Evolutionary conservation across 2,113 vertebrate species (phyloP), one percentile per base, ranked within the genome.

Genomic region (Odontesthes bonariensis): DNA sequence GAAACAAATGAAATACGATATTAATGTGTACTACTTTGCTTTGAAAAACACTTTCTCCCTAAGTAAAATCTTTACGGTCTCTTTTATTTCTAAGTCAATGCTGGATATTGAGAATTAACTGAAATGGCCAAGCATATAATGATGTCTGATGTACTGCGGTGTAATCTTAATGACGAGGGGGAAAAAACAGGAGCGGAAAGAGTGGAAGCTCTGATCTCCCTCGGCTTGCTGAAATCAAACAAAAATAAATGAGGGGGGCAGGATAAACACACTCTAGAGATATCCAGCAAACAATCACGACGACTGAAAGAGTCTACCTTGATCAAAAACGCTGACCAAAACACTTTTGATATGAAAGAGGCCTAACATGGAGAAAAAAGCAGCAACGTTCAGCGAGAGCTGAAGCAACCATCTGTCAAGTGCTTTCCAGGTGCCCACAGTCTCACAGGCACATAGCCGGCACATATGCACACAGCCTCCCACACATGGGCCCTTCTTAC

Each of bases 341-440:
- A 85, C 86, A 85, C 77, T 88, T 91, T 86, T 40, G 56, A 81
- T 84, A 79, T 88, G 73, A 90, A 88, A 89, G 82, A 86, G 73
- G 88, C 76, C 89, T 79, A 84, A 88, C 64, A 13, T 65, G 11
- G 78, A 74, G 81, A 66, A 72, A 75, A 85, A 79, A 72, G 75
- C 81, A 77, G 72, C 71, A 69, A 73, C 82, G 68, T 87, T 90
- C 81, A 84, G 85, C 88, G 61, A 0, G 66, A 84, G 86, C 82
- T 56, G 79, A 84, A 88, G 83, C 54, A 84, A 85, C 88, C 90
- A 91, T 89, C 90, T 91, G 90, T 91, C 89, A 86, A 88, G 83
- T 79, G 81, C 79, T 79, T 88, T 88, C 90, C 81, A 89, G 86
- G 91, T 87, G 89, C 83, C 81, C 57, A 53, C 77, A 85, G 83